Evolutionary conservation across 2,888 invertebrate species (phyloP).

Genomic region (Morpho helenor): DNA sequence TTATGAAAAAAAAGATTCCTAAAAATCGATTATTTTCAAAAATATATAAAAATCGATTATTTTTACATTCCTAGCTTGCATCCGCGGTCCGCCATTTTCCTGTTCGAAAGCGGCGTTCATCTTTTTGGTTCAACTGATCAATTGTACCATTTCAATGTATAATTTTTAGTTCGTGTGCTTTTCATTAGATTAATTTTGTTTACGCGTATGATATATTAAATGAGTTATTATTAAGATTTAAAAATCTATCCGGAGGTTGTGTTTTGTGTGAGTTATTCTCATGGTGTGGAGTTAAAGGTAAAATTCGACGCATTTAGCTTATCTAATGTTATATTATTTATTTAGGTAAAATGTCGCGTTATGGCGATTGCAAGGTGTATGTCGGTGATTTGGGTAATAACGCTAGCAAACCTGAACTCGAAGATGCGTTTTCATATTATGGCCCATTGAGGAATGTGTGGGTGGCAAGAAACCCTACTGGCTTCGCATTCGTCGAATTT

Average conservation of each 20-base stretch:
- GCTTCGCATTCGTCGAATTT: conserved; percentile 96
- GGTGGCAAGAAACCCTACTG: conserved; percentile 98
- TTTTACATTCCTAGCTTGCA: too few species aligned
- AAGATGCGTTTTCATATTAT: conserved; percentile 95
- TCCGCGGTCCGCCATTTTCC: conserved; percentile 2
- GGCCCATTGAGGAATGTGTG: conserved; percentile 96
- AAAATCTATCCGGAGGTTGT: too few species aligned
- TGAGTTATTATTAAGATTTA: too few species aligned
- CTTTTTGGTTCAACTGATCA: too few species aligned
- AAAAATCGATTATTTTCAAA: too few species aligned
- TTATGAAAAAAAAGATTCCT: too few species aligned
- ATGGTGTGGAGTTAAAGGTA: conserved; percentile 6
- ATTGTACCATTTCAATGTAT: too few species aligned
- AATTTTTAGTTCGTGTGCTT: too few species aligned
- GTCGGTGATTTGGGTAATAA: conserved; percentile 96
- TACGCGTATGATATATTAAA: too few species aligned
- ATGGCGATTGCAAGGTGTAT: conserved; percentile 96
- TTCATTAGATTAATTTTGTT: too few species aligned
- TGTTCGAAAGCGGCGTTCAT: neutral
- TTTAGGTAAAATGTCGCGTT: conserved; percentile 82
- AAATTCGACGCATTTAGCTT: neutral
- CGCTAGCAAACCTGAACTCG: conserved; percentile 95
- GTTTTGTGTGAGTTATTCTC: neutral
- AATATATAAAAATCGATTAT: too few species aligned
- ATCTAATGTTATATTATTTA: conserved; percentile 15